phyloP scores from a whole-genome alignment of 2,797 vertebrate species.

The Serranus cabrilla region DNA sequence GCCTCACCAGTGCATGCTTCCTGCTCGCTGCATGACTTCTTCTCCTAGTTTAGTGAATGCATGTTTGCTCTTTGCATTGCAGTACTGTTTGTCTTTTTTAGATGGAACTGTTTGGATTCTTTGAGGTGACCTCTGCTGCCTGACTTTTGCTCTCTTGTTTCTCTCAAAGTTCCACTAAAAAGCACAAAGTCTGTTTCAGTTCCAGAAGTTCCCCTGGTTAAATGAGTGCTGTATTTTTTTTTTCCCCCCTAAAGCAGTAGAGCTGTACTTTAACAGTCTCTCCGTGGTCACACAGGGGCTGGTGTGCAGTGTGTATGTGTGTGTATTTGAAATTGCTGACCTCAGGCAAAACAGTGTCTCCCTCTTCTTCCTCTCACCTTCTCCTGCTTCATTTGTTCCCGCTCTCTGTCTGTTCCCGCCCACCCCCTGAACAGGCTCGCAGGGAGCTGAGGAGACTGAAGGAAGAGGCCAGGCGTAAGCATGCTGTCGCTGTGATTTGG shows the following conservation, averaged over 20 bases:
- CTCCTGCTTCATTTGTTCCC: constrained; percentile 68
- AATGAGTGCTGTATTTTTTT: constrained; percentile 30
- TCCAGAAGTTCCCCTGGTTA: constrained; percentile 49
- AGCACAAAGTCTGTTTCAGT: constrained; percentile 40
- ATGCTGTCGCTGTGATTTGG: constrained; percentile 99
- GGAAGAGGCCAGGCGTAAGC: constrained; percentile 98
- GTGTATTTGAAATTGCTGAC: constrained; percentile 46
- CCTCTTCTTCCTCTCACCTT: constrained; percentile 64
- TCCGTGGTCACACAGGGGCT: constrained; percentile 33
- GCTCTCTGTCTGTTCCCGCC: constrained; percentile 60
- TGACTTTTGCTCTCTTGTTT: constrained; percentile 30
- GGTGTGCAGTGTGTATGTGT: constrained; percentile 37
- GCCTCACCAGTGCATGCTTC: constrained; percentile 52
- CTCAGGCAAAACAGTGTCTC: constrained; percentile 51
- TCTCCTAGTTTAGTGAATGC: constrained; percentile 40
- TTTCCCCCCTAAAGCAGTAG: constrained; percentile 36
- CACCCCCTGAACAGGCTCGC: constrained; percentile 92
- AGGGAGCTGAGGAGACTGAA: constrained; percentile 98
- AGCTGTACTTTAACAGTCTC: constrained; percentile 35
- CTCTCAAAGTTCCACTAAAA: constrained; percentile 22
- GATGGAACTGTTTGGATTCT: constrained; percentile 41
- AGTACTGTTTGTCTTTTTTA: constrained; percentile 25
- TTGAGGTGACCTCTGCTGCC: constrained; percentile 31
- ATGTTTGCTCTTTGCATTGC: constrained; percentile 46
- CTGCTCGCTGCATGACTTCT: constrained; percentile 59